phyloP scores from a whole-genome alignment of 2,113 vertebrate genomes.

The Crocuta crocuta region DNA sequence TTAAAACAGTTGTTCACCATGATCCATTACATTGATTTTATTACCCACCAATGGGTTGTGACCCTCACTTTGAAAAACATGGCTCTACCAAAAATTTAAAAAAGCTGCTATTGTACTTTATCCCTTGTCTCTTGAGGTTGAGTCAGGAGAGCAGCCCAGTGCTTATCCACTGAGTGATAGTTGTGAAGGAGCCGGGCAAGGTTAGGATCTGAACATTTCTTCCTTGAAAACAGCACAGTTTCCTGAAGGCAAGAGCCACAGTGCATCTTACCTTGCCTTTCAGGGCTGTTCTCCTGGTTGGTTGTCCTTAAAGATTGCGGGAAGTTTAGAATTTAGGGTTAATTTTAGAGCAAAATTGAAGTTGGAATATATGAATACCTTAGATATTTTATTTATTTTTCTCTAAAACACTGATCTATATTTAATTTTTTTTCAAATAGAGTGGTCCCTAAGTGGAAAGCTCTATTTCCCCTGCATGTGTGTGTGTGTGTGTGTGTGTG shows the following conservation, averaged over 20 bases:
- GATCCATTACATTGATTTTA: conserved; percentile 3
- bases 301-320: background rate
- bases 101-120: background rate
- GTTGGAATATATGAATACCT: background rate
- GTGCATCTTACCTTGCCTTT: background rate
- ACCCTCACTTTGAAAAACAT: background rate
- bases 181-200: background rate
- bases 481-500: no score
- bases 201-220: background rate
- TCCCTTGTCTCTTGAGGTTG: background rate
- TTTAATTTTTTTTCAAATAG: background rate
- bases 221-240: background rate
- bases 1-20: background rate
- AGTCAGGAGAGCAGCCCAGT: background rate
- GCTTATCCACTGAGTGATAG: background rate
- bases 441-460: background rate
- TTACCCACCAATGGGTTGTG: background rate
- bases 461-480: background rate
- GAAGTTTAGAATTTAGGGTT: conserved; percentile 30
- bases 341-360: conserved; percentile 4
- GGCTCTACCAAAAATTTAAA: background rate
- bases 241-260: background rate
- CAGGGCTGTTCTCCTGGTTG: background rate
- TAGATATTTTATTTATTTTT: background rate
- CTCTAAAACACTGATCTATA: background rate